A percentile compares a stretch with the other conserved stretches of the same genome.
These are phyloP conservation scores for Malurus leucopterus DNA, from an alignment of 2,797 vertebrate genomes.

Conservation along the genomic window DNA sequence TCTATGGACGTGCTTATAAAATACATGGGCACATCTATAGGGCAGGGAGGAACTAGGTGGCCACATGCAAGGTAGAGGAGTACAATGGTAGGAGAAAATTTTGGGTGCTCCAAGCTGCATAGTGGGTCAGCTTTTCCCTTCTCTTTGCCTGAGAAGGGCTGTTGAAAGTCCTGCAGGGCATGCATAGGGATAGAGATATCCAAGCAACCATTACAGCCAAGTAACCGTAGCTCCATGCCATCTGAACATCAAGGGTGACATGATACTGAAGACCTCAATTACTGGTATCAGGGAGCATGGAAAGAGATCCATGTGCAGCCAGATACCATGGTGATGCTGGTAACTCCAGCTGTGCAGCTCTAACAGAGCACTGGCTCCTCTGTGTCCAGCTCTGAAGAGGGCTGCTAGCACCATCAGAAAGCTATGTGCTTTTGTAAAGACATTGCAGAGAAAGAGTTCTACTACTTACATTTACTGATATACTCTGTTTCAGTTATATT, in stretches of 20 bases:
- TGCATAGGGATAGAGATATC: not conserved
- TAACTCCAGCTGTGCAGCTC: slow-evolving; percentile 1
- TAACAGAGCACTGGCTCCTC: not conserved
- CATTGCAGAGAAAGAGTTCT: not conserved
- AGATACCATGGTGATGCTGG: not conserved
- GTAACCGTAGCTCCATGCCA: slow-evolving; percentile 17
- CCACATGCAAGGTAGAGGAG: not conserved
- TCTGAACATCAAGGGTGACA: not conserved
- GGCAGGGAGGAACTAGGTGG: not conserved
- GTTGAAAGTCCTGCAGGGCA: not conserved
- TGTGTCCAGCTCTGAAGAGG: not conserved
- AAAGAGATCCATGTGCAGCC: slow-evolving; percentile 17
- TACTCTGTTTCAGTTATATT: slow-evolving; percentile 73
- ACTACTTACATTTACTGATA: slow-evolving; percentile 82
- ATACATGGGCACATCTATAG: fast-evolving
- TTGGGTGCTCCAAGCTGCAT: not conserved
- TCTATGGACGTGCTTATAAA: not conserved
- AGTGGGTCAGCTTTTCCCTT: not conserved
- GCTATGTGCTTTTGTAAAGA: not conserved
- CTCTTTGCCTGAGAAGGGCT: not conserved
- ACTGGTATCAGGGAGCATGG: not conserved
- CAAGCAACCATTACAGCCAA: not conserved
- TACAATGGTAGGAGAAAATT: not conserved
- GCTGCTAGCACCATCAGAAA: not conserved
- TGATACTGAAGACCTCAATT: slow-evolving; percentile 10